These are phyloP conservation scores for Sphaerophoria rueppellii DNA, from an alignment of 2,888 invertebrate species.

Conservation along the genomic window DNA sequence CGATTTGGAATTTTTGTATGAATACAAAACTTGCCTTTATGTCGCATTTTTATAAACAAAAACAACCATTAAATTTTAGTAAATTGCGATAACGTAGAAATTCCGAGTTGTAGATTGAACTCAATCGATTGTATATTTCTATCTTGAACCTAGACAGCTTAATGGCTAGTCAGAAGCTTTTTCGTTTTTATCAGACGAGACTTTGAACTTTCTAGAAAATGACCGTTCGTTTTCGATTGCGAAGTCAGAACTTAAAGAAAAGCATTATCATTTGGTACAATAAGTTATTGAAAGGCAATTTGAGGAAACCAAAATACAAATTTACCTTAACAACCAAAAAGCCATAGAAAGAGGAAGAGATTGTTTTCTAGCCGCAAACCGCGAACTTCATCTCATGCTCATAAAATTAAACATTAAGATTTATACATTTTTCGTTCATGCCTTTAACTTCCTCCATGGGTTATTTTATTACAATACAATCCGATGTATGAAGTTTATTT, in stretches of 20 bases:
- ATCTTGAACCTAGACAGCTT: background rate
- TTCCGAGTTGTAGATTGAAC: background rate
- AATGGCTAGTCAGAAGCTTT: conserved; percentile 35
- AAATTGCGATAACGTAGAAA: conserved; percentile 26
- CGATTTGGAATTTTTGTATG: background rate
- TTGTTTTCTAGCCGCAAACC: background rate
- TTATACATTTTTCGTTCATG: conserved; percentile 1
- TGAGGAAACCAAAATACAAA: background rate
- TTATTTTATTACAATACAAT: background rate
- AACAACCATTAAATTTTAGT: background rate
- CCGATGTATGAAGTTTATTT: background rate
- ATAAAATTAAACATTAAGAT: background rate
- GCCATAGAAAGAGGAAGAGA: too few relatives aligned
- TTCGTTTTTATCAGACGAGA: conserved; percentile 52
- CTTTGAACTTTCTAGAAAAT: conserved; percentile 43
- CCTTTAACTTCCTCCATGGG: background rate
- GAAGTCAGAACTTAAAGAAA: too few relatives aligned
- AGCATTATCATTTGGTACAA: too few relatives aligned
- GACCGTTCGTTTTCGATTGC: background rate
- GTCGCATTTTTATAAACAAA: background rate
- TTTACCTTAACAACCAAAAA: background rate
- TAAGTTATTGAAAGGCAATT: too few relatives aligned
- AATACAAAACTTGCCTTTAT: background rate
- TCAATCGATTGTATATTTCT: background rate
- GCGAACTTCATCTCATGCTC: background rate